These are phyloP conservation scores for Tricholaema leucomelas DNA, from an alignment of 2,113 vertebrate species.

Conservation along the genomic window DNA sequence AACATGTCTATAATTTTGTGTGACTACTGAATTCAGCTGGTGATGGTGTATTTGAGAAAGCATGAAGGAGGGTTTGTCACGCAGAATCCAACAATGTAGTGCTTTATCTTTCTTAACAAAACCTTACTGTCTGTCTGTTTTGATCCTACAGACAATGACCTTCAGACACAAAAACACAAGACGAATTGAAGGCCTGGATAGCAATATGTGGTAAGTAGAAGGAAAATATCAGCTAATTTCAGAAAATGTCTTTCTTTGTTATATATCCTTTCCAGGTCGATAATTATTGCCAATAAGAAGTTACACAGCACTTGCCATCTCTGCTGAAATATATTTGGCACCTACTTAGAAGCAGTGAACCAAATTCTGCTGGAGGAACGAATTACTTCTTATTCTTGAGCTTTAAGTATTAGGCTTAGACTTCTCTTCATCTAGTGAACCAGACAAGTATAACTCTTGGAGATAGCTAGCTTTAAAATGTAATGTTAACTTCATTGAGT, in stretches of 20 bases:
- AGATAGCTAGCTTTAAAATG: background rate
- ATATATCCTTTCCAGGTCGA: background rate
- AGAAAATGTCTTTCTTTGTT: background rate
- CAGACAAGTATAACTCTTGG: background rate
- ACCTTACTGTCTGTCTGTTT: conserved; percentile 35
- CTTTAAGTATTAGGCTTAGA: background rate
- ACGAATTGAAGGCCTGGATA: conserved; percentile 92
- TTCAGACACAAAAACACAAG: conserved; percentile 85
- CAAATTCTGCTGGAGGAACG: background rate
- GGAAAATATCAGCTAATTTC: background rate
- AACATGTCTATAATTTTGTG: background rate
- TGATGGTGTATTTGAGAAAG: background rate
- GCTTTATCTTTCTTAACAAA: conserved; percentile 48
- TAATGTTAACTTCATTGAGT: background rate
- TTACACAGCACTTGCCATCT: background rate
- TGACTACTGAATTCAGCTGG: background rate
- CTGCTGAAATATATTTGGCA: background rate
- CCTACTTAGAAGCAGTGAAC: background rate
- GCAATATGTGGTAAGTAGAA: conserved; percentile 89
- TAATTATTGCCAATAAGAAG: background rate
- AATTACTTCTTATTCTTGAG: background rate
- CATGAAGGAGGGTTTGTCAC: background rate
- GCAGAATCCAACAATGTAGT: background rate
- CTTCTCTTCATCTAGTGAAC: background rate
- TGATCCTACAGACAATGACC: conserved; percentile 78